Conservation (phyloP, 2,888 invertebrate species). For the Tachina fera region DNA sequence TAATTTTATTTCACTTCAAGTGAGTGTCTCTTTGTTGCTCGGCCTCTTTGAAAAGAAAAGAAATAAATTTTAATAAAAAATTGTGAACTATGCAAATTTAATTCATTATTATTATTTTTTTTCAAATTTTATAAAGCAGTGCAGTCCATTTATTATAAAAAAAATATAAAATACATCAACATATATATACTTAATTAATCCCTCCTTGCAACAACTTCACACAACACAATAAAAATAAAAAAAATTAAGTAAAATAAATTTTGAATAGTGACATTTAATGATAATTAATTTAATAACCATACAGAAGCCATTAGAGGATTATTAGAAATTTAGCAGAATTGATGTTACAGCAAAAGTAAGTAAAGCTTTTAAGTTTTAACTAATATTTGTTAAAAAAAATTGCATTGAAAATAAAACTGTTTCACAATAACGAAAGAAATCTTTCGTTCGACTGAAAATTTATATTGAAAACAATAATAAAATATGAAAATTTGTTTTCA, state of each 20-base stretch:
- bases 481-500: no score
- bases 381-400: no score
- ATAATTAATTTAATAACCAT: conserved; percentile 5
- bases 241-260: neutral
- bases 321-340: conserved; percentile 1
- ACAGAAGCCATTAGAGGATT: conserved; percentile 32
- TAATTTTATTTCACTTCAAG: conserved; percentile 16
- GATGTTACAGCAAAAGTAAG: conserved; percentile 21
- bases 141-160: conserved; percentile 35
- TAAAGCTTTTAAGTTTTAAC: neutral
- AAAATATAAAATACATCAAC: neutral
- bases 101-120: neutral
- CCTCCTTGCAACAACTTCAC: conserved; percentile 36
- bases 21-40: conserved; percentile 9
- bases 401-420: no score
- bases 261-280: conserved; percentile 37
- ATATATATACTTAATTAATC: conserved; percentile 38
- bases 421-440: no score
- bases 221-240: neutral
- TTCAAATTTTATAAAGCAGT: conserved; percentile 7
- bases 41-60: neutral
- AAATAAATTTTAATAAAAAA: conserved; percentile 37
- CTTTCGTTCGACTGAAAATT: no score
- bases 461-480: no score
- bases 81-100: neutral